Percentiles rank a stretch among this genome's conserved stretches.
Evolutionary conservation across 2,797 vertebrate genomes (phyloP).

Genomic region (Ceryle rudis): DNA sequence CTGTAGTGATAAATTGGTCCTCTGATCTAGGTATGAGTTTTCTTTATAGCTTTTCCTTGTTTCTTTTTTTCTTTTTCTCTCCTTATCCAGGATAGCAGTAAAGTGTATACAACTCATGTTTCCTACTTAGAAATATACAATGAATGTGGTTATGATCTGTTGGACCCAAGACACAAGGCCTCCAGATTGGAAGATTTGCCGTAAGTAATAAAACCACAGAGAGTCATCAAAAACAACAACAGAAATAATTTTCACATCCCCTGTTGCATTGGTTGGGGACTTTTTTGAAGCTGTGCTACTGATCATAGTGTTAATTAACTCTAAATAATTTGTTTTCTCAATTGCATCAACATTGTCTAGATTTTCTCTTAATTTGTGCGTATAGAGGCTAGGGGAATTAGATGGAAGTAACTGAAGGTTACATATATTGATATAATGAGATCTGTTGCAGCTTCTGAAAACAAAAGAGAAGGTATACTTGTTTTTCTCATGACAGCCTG

Average conservation of each 20-base stretch:
- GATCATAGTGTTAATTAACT: constrained; percentile 33
- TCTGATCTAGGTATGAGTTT: background rate
- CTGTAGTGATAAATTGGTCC: background rate
- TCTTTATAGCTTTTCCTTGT: constrained; percentile 2
- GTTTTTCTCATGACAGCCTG: background rate
- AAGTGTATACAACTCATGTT: constrained; percentile 89
- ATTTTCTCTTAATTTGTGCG: background rate
- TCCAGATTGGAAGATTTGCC: constrained; percentile 92
- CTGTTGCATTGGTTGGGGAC: background rate
- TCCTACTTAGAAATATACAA: constrained; percentile 99
- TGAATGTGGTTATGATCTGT: constrained; percentile 93
- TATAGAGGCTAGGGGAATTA: background rate
- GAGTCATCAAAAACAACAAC: background rate
- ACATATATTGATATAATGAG: background rate
- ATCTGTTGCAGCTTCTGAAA: background rate
- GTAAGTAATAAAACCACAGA: constrained; percentile 83
- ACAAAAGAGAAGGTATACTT: background rate
- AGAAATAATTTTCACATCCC: constrained; percentile 38
- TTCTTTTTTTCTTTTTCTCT: background rate
- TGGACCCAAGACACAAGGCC: constrained; percentile 90
- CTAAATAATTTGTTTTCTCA: background rate
- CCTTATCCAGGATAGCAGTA: constrained; percentile 85
- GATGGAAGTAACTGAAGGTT: background rate
- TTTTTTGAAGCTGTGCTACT: constrained; percentile 28
- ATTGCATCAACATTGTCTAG: background rate